Percentiles rank a stretch among this genome's conserved stretches.
These are phyloP conservation scores for Amitus sp. DNA, from an alignment of 2,888 invertebrate species.

Conservation along the genomic window DNA sequence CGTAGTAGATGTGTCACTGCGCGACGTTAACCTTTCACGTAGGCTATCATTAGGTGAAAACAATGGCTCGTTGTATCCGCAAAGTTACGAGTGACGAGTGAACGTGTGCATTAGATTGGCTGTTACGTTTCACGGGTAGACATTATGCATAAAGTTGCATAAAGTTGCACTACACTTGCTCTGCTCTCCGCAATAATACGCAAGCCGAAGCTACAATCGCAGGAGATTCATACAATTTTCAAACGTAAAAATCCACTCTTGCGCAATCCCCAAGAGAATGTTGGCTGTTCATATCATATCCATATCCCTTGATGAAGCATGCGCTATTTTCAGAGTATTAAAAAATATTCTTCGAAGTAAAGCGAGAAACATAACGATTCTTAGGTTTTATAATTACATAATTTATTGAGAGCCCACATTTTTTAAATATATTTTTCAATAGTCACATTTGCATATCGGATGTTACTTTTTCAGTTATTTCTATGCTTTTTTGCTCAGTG, in stretches of 20 bases:
- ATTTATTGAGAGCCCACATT: too few species aligned
- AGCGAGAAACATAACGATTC: too few species aligned
- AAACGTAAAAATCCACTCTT: not conserved
- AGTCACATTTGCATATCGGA: too few species aligned
- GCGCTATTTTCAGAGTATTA: too few species aligned
- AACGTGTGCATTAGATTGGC: conserved; percentile 19
- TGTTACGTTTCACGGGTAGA: conserved; percentile 1
- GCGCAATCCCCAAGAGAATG: too few species aligned
- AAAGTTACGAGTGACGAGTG: conserved; percentile 37
- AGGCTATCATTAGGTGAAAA: conserved; percentile 22
- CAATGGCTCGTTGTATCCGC: conserved; percentile 34
- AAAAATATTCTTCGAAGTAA: too few species aligned
- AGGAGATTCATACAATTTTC: conserved; percentile 8
- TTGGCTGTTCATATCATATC: too few species aligned
- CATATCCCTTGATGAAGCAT: too few species aligned
- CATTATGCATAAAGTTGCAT: conserved; percentile 17
- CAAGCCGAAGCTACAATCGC: conserved; percentile 14
- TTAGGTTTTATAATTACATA: too few species aligned
- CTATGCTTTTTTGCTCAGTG: too few species aligned
- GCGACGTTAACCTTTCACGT: conserved; percentile 48
- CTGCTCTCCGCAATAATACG: conserved; percentile 26
- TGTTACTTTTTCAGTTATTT: too few species aligned
- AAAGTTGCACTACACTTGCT: conserved; percentile 18
- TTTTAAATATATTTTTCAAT: too few species aligned
- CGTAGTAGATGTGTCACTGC: conserved; percentile 31